phyloP scores from a whole-genome alignment of 2,113 vertebrate genomes.

The Tragelaphus scriptus region DNA sequence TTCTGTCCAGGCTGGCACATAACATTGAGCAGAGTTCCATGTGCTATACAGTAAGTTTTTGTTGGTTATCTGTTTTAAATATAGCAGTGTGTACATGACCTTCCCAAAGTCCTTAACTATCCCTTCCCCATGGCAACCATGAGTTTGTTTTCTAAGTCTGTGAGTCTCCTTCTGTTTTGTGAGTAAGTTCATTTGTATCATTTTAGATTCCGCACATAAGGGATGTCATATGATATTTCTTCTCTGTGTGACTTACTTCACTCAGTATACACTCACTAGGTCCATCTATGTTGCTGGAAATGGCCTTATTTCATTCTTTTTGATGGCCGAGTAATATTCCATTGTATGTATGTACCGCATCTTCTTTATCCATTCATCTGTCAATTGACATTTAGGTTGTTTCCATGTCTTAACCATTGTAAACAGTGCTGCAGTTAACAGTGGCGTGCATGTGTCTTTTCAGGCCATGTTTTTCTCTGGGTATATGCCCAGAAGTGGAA shows the following conservation, averaged over 20 bases:
- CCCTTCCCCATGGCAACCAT: background rate
- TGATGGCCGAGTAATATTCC: background rate
- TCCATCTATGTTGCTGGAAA: background rate
- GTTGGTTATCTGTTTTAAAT: background rate
- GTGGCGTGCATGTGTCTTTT: background rate
- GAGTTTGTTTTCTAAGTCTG: background rate
- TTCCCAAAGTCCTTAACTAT: background rate
- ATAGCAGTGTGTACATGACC: background rate
- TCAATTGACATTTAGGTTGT: background rate
- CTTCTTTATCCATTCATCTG: background rate
- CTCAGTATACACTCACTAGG: background rate
- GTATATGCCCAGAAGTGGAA: background rate
- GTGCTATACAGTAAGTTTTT: background rate
- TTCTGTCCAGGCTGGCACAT: background rate
- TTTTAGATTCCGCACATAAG: background rate
- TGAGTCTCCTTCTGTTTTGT: background rate
- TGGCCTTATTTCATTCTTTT: background rate
- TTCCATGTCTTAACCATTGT: background rate
- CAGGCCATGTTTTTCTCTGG: background rate
- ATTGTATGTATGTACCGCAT: background rate
- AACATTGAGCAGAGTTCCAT: background rate
- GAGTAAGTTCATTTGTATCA: background rate
- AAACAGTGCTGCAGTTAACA: background rate
- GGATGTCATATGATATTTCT: background rate
- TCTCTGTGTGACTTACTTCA: background rate